Base-by-base conservation (phyloP, 2,797 vertebrate species). In the Sebastes vulpes region DNA sequence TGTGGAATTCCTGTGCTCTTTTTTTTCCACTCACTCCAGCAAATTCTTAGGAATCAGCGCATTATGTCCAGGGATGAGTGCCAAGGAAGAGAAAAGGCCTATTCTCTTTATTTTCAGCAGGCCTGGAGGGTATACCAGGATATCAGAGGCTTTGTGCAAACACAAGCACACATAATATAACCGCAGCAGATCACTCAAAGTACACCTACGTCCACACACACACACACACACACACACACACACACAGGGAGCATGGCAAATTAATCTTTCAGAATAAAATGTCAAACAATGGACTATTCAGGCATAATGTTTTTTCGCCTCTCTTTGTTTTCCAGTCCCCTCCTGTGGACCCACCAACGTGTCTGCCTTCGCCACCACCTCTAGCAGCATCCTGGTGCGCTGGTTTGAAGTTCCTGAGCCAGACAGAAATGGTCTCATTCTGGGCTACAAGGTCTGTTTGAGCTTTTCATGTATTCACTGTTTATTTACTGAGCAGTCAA, bases 341-440 rank as follows among this genome's bases (percentile, higher is more conserved):
- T 91, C 91, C 67, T 97, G 97, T 0, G 98, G 98, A 9, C 98
- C 98, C 84, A 96, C 95, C 92, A 99, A 99, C 0, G 95, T 99
- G 59, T 98, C 98, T 0, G 97, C 96, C 0, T 96, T 97, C 76
- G 98, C 98, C 83, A 98, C 97, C 63, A 97, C 97, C 46, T 99
- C 98, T 54, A 99, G 97, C 95, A 98, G 97, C 83, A 95, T 99
- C 93, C 83, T 97, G 82, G 97, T 99, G 31, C 98, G 96, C 31
- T 99, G 98, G 98, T 95, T 87, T 0, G 96, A 98, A 64, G 96
- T 99, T 82, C 97, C 97, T 0, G 97, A 98, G 84, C 93, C 97
- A 0, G 98, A 99, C 85, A 95, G 97, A 75, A 99, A 99, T 0
- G 98, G 98, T 10, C 97, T 97, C 20, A 95, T 99, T 82, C 94